Percentiles rank a stretch among this genome's conserved stretches.
phyloP scores from a whole-genome alignment of 2,888 invertebrate species.

The Chalcis sispes region DNA sequence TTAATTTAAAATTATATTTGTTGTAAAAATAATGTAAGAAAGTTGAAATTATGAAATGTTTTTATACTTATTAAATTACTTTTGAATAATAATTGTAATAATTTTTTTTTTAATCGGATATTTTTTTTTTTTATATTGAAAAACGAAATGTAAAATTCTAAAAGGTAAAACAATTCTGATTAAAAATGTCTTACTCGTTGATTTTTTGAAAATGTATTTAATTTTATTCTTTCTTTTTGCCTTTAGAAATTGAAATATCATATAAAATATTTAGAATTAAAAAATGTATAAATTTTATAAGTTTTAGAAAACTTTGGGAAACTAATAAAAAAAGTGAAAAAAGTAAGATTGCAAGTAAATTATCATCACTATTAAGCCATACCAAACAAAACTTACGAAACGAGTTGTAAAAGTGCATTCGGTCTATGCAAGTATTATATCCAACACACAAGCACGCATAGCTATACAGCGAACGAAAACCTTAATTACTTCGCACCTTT shows the following conservation, averaged over 20 bases:
- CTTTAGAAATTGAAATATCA: background rate
- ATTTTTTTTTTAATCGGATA: no score
- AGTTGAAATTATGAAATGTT: no score
- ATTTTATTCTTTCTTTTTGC: background rate
- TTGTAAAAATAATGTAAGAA: no score
- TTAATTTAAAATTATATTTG: no score
- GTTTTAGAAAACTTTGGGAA: no score
- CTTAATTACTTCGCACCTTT: conserved; percentile 51
- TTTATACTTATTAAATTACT: no score
- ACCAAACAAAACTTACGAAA: conserved; percentile 45
- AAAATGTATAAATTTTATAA: conserved; percentile 2
- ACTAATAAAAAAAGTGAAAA: background rate
- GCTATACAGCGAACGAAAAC: conserved; percentile 17
- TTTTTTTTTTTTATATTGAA: no score
- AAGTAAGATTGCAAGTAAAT: background rate
- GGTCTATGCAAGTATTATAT: background rate
- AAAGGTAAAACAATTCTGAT: background rate
- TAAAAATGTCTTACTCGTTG: no score
- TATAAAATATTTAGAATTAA: background rate
- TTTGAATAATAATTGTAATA: no score
- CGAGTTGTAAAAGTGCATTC: conserved; percentile 34
- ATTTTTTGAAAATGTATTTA: no score
- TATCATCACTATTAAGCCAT: conserved; percentile 22
- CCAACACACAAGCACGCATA: background rate
- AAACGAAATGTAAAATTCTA: background rate